phyloP scores from a whole-genome alignment of 30 jellyfish, hydroid and myxozoan genomes.

The Turritopsis dohrnii region DNA sequence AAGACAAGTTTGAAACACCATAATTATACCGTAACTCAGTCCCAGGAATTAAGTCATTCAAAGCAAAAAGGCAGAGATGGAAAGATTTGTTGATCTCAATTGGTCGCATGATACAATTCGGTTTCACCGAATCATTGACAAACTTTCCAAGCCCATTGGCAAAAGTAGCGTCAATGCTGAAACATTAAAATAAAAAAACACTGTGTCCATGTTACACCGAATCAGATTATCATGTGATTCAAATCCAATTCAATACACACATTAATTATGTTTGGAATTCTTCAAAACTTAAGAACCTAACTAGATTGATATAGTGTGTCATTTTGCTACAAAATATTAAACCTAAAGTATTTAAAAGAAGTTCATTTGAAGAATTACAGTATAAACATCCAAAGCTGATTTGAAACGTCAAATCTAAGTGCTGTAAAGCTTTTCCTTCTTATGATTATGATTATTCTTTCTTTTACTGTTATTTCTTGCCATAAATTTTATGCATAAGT shows the following conservation, averaged over 20 bases:
- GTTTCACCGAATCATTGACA: background rate
- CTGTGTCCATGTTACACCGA: background rate
- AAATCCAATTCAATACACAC: background rate
- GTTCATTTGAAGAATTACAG: no score
- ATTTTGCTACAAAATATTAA: no score
- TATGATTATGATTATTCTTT: no score
- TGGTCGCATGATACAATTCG: background rate
- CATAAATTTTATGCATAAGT: no score
- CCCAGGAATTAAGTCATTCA: background rate
- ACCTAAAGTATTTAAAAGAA: no score
- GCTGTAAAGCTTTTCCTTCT: no score
- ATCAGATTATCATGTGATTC: background rate
- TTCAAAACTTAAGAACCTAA: no score
- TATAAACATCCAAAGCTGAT: no score
- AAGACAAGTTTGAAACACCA: constrained; percentile 7
- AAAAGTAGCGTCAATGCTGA: constrained; percentile 2
- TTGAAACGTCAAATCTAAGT: no score
- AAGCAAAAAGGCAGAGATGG: constrained; percentile 8
- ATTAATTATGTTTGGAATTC: background rate
- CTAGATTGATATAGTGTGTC: no score
- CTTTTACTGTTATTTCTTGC: no score
- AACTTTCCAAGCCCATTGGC: constrained; percentile 9
- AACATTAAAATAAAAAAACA: background rate
- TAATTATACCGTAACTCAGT: constrained; percentile 3
- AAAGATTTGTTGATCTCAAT: background rate